Evolutionary conservation across 2,113 vertebrate species (phyloP), one percentile per base, ranked within the genome.

Genomic region (Dinomys branickii): DNA sequence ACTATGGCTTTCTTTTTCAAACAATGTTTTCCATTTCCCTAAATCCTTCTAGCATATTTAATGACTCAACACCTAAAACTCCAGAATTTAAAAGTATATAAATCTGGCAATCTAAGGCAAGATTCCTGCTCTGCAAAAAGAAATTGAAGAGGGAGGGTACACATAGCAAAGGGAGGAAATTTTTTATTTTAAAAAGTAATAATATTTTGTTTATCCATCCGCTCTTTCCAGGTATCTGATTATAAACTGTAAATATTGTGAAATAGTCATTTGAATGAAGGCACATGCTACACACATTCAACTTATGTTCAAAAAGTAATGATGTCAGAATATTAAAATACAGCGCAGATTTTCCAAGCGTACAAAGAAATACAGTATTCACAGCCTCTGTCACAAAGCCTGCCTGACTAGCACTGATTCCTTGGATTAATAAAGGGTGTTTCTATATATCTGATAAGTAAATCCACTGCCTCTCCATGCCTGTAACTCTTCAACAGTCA

Each of bases 201-300:
- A 63, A 38, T 50, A 33, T 65, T 2, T 56, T 94, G 38, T 67
- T 85, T 85, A 38, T 73, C 33, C 61, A 80, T 54, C 38, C n/a
- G 33, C 47, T 50, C 41, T 84, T 96, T 88, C 58, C 67, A 83
- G 41, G 41, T 38, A 88, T 67, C 73, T 90, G 91, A 84, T 86
- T 58, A 26, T 1, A 88, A 94, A 83, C 71, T 95, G 47, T 69
- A 89, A 91, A 67, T 96, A 75, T 75, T 63, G 87, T 85, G 54
- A 92, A 80, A n/a, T 75, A 56, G 0, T 92, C n/a, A 77, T 83
- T 90, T 95, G 35, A 97, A 93, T 61, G 78, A 75, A 90, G 82
- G 10, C 71, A 24, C 10, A 75, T 88, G 54, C 75, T 86, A 71
- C 44, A 28, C 56, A 85, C 7, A 85, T 58, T 54, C 7, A 75